Base-by-base conservation (phyloP, 2,113 vertebrate species). In the Neomonachus schauinslandi region DNA sequence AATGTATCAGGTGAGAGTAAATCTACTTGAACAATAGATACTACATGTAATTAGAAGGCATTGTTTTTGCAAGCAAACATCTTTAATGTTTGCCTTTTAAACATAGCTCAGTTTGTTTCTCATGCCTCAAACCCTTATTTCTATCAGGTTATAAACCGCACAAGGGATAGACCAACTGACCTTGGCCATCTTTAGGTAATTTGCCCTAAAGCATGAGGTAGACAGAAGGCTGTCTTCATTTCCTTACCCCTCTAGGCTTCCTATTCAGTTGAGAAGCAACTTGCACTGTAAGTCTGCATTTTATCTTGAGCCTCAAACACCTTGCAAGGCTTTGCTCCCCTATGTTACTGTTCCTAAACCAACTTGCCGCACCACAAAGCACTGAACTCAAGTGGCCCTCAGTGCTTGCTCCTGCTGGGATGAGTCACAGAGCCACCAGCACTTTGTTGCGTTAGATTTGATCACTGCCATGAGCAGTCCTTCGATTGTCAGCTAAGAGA, bases 401-500 rank as follows among this genome's bases (percentile, higher is more conserved):
- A 96, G 96, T 65, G 0, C 95, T 92, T 69, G 80, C 97, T 92
- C 98, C 98, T 95, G 98, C 98, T 98, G 99, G 97, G 99, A 98
- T 97, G 98, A 98, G 98, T 98, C 98, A 97, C 95, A 98, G 95
- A 97, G 94, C 98, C 97, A 97, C 98, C 98, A 98, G 98, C 98
- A 98, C 98, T 98, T 99, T 98, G 98, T 97, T 98, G 98, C 97
- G 5, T 98, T 98, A 97, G 98, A 98, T 99, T 98, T 98, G 98
- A 98, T 98, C 98, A 92, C 97, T 98, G 98, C 97, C 98, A 97
- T 97, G 98, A 98, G 98, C 98, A 98, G 98, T 97, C 97, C 98
- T 99, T 98, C 98, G 98, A 98, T 99, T 98, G 98, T 98, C 97
- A 90, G 98, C 98, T 99, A 98, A 99, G 98, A 99, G 98, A 98